Evolutionary conservation across 2,113 vertebrate genomes (phyloP).

Genomic region (Chunga burmeisteri): DNA sequence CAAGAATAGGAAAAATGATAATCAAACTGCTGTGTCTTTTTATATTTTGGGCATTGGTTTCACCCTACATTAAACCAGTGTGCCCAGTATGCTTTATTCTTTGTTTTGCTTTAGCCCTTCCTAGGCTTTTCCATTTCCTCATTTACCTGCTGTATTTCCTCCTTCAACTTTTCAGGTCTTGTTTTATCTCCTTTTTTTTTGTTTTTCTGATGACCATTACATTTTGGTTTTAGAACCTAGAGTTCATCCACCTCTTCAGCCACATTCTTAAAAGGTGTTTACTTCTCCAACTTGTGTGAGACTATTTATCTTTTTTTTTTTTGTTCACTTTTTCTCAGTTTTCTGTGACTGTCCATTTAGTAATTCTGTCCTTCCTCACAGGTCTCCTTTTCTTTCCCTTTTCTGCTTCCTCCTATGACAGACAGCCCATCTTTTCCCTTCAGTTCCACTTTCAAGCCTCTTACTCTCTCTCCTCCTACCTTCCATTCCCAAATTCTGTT

Average conservation of each 20-base stretch:
- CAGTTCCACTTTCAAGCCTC: neutral
- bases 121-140: neutral
- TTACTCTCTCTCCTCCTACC: neutral
- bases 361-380: neutral
- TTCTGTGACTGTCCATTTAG: neutral
- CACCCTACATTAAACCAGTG: neutral
- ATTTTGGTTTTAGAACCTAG: neutral
- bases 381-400: neutral
- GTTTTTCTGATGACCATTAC: neutral
- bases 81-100: neutral
- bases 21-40: neutral
- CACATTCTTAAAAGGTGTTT: neutral
- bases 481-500: neutral
- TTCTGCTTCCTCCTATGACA: neutral
- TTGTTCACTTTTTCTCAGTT: neutral
- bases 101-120: neutral
- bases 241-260: neutral
- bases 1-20: neutral
- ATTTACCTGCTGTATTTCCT: neutral
- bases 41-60: neutral
- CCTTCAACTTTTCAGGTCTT: neutral
- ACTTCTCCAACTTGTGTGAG: neutral
- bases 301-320: neutral
- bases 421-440: neutral
- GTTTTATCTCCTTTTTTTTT: neutral